Conservation (phyloP, 2,113 vertebrate genomes). For the Etheostoma cragini region DNA sequence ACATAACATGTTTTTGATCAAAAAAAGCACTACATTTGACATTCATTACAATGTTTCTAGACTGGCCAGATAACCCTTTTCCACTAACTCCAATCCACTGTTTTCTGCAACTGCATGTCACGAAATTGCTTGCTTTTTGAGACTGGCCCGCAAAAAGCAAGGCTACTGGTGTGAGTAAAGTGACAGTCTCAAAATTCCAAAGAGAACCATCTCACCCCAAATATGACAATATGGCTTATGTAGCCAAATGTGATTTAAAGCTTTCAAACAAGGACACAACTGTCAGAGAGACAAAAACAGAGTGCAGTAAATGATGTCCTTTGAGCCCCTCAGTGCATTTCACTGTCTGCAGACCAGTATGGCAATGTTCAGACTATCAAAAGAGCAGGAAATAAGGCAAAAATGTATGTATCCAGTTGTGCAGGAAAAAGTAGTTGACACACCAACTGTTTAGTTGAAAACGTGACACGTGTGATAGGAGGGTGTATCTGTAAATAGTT, state of each 20-base stretch:
- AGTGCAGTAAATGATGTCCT: not conserved
- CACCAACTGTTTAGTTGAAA: not conserved
- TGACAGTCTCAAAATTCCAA: conserved; percentile 1
- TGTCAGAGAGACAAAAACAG: conserved; percentile 6
- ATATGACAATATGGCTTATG: conserved; percentile 14
- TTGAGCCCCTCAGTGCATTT: not conserved
- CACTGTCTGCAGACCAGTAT: not conserved
- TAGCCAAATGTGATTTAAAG: conserved; percentile 7
- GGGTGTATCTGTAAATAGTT: not conserved
- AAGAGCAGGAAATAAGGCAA: conserved; percentile 1
- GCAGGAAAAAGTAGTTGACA: not conserved
- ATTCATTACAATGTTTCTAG: no score
- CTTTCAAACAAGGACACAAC: not conserved
- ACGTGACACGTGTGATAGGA: not conserved
- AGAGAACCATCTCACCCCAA: not conserved
- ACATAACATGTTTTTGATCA: not conserved
- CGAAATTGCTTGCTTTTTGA: no score
- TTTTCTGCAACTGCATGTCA: not conserved
- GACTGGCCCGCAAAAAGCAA: not conserved
- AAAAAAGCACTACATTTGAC: not conserved
- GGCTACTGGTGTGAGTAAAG: not conserved
- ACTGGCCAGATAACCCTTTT: not conserved
- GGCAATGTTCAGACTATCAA: not conserved
- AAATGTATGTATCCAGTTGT: not conserved
- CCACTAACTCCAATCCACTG: not conserved